Percentiles rank a stretch among this genome's conserved stretches.
phyloP scores from a whole-genome alignment of 2,113 vertebrate species.

The Malurus melanocephalus region DNA sequence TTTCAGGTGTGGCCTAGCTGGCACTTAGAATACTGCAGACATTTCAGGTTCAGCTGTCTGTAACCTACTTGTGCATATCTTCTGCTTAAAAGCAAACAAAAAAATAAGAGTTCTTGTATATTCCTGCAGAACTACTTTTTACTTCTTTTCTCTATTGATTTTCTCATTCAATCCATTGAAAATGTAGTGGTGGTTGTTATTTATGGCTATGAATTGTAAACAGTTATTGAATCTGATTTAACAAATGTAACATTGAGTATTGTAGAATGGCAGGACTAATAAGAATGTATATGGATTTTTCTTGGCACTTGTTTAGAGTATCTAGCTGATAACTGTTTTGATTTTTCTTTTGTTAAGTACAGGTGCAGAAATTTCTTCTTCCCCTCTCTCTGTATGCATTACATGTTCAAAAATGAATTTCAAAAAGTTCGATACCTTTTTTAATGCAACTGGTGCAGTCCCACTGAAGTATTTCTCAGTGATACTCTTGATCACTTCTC shows the following conservation, averaged over 20 bases:
- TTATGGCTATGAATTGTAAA: neutral
- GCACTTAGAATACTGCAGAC: neutral
- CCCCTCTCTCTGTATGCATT: rapidly evolving
- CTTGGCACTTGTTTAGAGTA: neutral
- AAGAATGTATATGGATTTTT: neutral
- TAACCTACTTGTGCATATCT: neutral
- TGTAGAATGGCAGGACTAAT: neutral
- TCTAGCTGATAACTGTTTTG: neutral
- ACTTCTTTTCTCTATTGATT: neutral
- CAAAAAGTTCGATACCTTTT: neutral
- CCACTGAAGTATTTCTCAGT: neutral
- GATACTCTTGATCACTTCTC: neutral
- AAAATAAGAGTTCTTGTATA: neutral
- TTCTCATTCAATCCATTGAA: neutral
- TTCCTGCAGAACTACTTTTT: neutral
- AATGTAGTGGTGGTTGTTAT: neutral
- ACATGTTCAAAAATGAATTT: neutral
- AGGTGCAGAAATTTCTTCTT: neutral
- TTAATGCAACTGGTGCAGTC: neutral
- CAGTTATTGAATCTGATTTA: neutral
- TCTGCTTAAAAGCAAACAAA: neutral
- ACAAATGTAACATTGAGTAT: neutral
- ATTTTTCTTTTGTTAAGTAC: neutral
- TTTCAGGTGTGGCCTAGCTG: neutral
- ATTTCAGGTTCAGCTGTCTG: neutral